Evolutionary conservation across 2,797 vertebrate genomes (phyloP), one percentile per base, ranked within the genome.

Genomic region (Momotus momota): DNA sequence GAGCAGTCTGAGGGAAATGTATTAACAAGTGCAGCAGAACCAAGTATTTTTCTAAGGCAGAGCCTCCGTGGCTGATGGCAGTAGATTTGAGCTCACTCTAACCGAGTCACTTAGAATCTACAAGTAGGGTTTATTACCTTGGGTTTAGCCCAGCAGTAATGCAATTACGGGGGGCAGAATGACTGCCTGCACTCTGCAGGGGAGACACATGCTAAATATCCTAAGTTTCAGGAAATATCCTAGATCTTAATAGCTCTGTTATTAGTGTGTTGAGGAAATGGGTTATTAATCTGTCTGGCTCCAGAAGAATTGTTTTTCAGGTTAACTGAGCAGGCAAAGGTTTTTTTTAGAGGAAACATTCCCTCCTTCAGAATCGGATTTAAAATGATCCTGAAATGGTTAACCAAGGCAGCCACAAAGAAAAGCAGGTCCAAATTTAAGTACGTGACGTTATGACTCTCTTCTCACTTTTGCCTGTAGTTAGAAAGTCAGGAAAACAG

Each of bases 281-380:
- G 45, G 33, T 74, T 87, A 79, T 81, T 83, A 69, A 86, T 89
- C 83, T 81, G 49, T 41, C 86, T 93, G 79, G 72, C 75, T 94
- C 58, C 87, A 83, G 60, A 48, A 89, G 51, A 92, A 81, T 14
- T 66, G 54, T 64, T 92, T 73, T 83, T 81, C 61, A 58, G n/a
- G 31, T 70, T 83, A 90, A 71, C 40, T 60, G 31, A 86, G 20
- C 9, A 66, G 43, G 38, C 9, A 3, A 55, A 77, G 16, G 14
- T 38, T 52, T 3, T 3, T 54, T 74, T 65, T 46, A 77, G 14
- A 77, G 64, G 40, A 94, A 77, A 46, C 14, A 23, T 61, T 72
- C 19, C 43, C 35, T 49, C 60, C 64, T 64, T 92, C 72, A 64
- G 23, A 33, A 43, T 0, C 80, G 26, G 21, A 88, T 90, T 81